A percentile compares a stretch with the other conserved stretches of the same genome.
Conservation (phyloP, 2,797 vertebrate species). For the Melopsittacus undulatus region DNA sequence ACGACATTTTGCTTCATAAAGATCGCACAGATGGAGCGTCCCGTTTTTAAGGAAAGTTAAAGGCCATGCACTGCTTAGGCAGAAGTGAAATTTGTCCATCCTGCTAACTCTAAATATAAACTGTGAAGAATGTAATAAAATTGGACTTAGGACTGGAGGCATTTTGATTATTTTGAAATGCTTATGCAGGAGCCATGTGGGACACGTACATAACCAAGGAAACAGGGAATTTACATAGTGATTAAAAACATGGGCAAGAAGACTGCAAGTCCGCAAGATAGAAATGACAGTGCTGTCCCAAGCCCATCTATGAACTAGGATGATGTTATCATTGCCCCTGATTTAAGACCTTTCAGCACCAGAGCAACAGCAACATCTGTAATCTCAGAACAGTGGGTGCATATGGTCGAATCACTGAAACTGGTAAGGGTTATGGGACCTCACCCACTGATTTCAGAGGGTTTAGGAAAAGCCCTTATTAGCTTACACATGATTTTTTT, state of each 20-base stretch:
- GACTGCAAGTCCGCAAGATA: background rate
- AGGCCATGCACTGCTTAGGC: constrained; percentile 38
- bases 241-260: background rate
- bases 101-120: constrained; percentile 37
- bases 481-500: background rate
- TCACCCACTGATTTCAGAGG: background rate
- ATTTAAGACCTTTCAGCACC: background rate
- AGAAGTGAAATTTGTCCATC: constrained; percentile 47
- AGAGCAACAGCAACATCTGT: background rate
- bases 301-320: background rate
- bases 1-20: background rate
- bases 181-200: background rate
- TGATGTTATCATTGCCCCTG: background rate
- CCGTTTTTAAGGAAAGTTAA: constrained; percentile 32
- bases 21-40: constrained; percentile 31
- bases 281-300: background rate
- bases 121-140: constrained; percentile 51
- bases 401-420: background rate
- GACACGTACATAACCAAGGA: background rate
- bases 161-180: constrained; percentile 21
- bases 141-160: constrained; percentile 9
- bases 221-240: background rate
- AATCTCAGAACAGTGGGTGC: background rate
- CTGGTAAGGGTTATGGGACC: background rate
- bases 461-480: background rate